These are phyloP conservation scores for Hipparchia semele DNA, from an alignment of 2,888 invertebrate species.

Conservation along the genomic window DNA sequence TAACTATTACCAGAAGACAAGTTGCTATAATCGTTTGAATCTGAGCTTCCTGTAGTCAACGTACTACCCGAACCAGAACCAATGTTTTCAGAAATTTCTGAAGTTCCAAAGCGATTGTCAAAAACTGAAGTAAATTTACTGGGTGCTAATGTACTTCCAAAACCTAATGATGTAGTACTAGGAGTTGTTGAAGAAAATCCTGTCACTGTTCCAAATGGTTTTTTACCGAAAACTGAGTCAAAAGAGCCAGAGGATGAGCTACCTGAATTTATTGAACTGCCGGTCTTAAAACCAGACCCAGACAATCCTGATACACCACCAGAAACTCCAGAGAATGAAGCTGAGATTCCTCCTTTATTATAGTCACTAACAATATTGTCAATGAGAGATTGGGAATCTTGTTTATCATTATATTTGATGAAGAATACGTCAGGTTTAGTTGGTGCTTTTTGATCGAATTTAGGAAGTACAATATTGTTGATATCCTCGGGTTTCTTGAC, in stretches of 20 bases:
- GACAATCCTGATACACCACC: slow-evolving; percentile 24
- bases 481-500: slow-evolving; percentile 89
- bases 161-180: slow-evolving; percentile 25
- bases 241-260: slow-evolving; percentile 24
- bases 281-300: slow-evolving; percentile 27
- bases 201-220: slow-evolving; percentile 11
- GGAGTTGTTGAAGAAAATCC: slow-evolving; percentile 39
- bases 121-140: slow-evolving; percentile 8
- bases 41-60: slow-evolving; percentile 11
- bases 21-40: slow-evolving; percentile 16
- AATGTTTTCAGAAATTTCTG: slow-evolving; percentile 16
- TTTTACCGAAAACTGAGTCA: slow-evolving; percentile 21
- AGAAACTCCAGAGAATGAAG: slow-evolving; percentile 38
- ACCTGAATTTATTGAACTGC: slow-evolving; percentile 24
- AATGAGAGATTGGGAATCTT: slow-evolving; percentile 71
- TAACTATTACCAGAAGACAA: slow-evolving; percentile 8
- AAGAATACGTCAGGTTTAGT: slow-evolving; percentile 91
- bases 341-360: slow-evolving; percentile 52
- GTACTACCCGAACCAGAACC: slow-evolving; percentile 9
- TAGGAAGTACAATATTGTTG: slow-evolving; percentile 85
- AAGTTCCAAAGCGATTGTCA: slow-evolving; percentile 26
- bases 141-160: slow-evolving; percentile 29
- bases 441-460: slow-evolving; percentile 87
- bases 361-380: slow-evolving; percentile 74
- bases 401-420: slow-evolving; percentile 89